Evolutionary conservation across 2,888 invertebrate genomes (phyloP).

Genomic region (Rotaria socialis): DNA sequence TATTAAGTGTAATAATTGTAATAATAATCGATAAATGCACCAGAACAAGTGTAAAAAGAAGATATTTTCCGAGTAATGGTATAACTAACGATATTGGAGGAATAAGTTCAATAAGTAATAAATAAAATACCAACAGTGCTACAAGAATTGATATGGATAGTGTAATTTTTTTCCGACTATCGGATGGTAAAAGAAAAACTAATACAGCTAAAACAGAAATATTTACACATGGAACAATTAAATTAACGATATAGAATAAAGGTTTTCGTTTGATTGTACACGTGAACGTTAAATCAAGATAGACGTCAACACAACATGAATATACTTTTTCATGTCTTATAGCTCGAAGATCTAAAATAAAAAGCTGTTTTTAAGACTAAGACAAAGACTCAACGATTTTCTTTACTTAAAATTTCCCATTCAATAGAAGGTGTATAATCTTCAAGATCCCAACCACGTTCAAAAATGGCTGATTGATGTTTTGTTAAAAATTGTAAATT

Average conservation of each 20-base stretch:
- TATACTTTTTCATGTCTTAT: constrained; percentile 61
- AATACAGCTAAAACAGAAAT: constrained; percentile 89
- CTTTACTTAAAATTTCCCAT: constrained; percentile 48
- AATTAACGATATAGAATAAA: constrained; percentile 76
- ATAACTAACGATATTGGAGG: constrained; percentile 87
- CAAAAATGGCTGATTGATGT: neutral
- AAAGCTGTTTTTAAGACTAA: neutral
- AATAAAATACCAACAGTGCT: constrained; percentile 95
- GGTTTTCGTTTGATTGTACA: constrained; percentile 90
- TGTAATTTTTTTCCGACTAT: constrained; percentile 96
- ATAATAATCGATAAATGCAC: constrained; percentile 90
- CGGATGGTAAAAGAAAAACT: constrained; percentile 93
- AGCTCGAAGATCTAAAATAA: neutral
- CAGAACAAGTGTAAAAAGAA: constrained; percentile 96
- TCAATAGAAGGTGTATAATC: constrained; percentile 44
- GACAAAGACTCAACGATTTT: constrained; percentile 38
- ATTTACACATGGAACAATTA: constrained; percentile 72
- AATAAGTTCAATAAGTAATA: constrained; percentile 88
- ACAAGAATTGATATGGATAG: constrained; percentile 96
- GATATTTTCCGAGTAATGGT: constrained; percentile 69
- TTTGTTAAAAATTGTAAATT: constrained; percentile 6
- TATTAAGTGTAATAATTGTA: constrained; percentile 90
- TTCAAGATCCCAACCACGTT: constrained; percentile 47
- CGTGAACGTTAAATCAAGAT: constrained; percentile 91
- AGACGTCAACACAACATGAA: constrained; percentile 89